phyloP scores from a whole-genome alignment of 2,888 invertebrate species.

The Serrognathus titanus region DNA sequence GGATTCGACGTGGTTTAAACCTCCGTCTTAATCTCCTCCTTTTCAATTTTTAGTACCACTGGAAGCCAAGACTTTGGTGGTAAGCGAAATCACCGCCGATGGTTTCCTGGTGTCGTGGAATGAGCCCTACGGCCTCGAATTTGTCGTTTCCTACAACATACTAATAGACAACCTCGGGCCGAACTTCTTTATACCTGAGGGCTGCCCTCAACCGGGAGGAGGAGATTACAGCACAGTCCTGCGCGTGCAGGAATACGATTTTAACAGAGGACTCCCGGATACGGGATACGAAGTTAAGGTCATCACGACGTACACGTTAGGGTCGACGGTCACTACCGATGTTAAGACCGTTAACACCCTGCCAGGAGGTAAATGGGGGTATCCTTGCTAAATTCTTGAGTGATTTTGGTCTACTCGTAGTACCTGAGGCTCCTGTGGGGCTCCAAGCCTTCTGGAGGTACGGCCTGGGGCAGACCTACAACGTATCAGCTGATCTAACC shows the following conservation, averaged over 20 bases:
- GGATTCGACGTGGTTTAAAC: not conserved
- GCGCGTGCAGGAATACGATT: not conserved
- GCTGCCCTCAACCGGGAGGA: not conserved
- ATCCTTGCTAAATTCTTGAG: not conserved
- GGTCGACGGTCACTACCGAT: not conserved
- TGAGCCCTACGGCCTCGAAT: slow-evolving; percentile 11
- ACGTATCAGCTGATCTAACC: slow-evolving; percentile 3
- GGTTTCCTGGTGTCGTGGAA: slow-evolving; percentile 9
- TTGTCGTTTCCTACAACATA: slow-evolving; percentile 3
- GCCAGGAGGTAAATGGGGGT: slow-evolving; percentile 4
- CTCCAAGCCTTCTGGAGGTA: not conserved
- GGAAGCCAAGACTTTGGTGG: slow-evolving; percentile 1
- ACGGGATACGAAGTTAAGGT: slow-evolving; percentile 4
- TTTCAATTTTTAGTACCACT: slow-evolving; percentile 6
- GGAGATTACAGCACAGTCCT: not conserved
- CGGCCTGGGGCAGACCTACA: not conserved
- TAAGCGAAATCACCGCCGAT: not conserved
- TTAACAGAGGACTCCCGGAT: slow-evolving; percentile 4
- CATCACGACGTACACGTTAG: slow-evolving; percentile 7
- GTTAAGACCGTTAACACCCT: not conserved
- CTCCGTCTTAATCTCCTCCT: not conserved
- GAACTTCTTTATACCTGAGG: not conserved
- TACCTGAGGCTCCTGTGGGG: slow-evolving; percentile 6
- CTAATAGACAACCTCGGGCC: slow-evolving; percentile 5
- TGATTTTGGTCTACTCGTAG: slow-evolving; percentile 2